These are phyloP conservation scores for Pogonomyrmex barbatus DNA, from an alignment of 1,140 invertebrate species.

Conservation along the genomic window DNA sequence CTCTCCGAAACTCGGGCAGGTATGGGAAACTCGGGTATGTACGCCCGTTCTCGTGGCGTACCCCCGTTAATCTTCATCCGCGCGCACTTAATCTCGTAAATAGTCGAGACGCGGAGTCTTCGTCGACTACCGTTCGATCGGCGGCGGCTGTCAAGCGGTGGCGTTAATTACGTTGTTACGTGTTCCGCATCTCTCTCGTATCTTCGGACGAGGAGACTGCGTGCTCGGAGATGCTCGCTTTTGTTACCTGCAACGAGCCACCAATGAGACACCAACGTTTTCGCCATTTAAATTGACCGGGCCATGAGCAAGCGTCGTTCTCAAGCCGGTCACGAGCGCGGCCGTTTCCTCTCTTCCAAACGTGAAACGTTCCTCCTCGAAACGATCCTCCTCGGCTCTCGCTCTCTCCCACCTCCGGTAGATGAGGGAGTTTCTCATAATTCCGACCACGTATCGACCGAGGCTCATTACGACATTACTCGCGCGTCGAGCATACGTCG, in stretches of 20 bases:
- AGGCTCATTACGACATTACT: constrained; percentile 66
- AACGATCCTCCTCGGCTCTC: not conserved
- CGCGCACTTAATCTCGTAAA: constrained; percentile 52
- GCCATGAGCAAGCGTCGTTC: constrained; percentile 24
- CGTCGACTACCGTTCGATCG: not conserved
- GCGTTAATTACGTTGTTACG: constrained; percentile 50
- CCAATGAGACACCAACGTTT: not conserved
- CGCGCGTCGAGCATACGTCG: constrained; percentile 49
- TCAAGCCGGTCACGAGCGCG: constrained; percentile 58
- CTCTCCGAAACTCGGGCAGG: constrained; percentile 40
- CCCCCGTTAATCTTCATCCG: constrained; percentile 54
- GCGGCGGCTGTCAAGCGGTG: constrained; percentile 17
- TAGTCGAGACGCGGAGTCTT: constrained; percentile 30
- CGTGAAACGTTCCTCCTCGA: not conserved
- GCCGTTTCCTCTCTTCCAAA: not conserved
- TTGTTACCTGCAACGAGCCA: not conserved
- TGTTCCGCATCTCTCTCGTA: constrained; percentile 15
- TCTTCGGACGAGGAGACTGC: not conserved
- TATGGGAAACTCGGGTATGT: not conserved
- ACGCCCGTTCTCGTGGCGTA: not conserved
- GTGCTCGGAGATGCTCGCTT: not conserved
- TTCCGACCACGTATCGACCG: constrained; percentile 62
- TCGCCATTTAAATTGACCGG: constrained; percentile 10
- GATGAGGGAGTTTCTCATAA: constrained; percentile 33
- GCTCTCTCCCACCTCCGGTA: not conserved